Evolutionary conservation across 2,888 invertebrate species (phyloP).

Genomic region (Falcaria lacertinaria): DNA sequence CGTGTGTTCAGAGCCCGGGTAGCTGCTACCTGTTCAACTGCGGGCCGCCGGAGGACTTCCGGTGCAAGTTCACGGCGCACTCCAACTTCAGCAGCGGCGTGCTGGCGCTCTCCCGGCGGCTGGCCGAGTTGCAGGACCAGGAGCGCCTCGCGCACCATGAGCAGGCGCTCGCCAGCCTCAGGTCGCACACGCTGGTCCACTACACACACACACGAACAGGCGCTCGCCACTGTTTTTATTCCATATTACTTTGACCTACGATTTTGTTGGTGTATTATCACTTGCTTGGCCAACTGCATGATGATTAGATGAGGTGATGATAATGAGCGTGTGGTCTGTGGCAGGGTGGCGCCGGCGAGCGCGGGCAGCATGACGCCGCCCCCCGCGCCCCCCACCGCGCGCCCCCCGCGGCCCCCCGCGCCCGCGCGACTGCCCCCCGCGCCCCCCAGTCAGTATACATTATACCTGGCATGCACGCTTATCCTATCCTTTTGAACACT

Average conservation of each 20-base stretch:
- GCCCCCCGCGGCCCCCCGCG: constrained; percentile 6
- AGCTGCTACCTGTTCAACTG: constrained; percentile 96
- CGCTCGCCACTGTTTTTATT: too few species aligned
- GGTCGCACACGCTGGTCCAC: too few species aligned
- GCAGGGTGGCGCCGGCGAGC: constrained; percentile 22
- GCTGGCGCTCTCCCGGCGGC: constrained; percentile 82
- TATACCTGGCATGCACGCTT: too few species aligned
- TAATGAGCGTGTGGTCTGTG: constrained; percentile 28
- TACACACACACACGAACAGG: too few species aligned
- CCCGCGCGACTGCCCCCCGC: constrained; percentile 11
- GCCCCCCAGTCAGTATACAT: too few species aligned
- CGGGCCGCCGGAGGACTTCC: constrained; percentile 93
- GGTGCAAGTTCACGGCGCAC: constrained; percentile 94
- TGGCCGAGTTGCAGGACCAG: constrained; percentile 85
- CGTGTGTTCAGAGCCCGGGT: constrained; percentile 83
- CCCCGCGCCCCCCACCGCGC: constrained; percentile 10
- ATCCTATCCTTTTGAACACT: too few species aligned
- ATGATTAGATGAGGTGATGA: too few species aligned
- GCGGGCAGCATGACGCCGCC: constrained; percentile 17
- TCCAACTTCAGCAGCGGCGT: constrained; percentile 93
- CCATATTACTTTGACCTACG: too few species aligned
- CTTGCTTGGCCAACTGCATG: too few species aligned
- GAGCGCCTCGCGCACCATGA: constrained; percentile 86
- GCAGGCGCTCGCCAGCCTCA: constrained; percentile 84
- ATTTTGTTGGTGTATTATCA: too few species aligned